Evolutionary conservation across 2,888 invertebrate genomes (phyloP).

Genomic region (Norana najaformis): DNA sequence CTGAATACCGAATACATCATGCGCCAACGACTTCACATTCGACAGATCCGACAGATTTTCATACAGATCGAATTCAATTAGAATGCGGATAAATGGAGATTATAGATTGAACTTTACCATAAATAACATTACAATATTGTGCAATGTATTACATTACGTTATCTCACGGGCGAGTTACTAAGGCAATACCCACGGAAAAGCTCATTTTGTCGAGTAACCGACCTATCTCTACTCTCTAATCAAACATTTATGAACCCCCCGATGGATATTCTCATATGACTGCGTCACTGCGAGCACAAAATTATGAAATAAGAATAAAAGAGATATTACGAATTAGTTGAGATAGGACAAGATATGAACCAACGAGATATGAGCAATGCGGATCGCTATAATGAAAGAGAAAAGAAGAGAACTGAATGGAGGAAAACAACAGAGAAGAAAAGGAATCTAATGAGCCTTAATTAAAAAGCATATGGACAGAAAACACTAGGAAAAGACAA

Average conservation of each 20-base stretch:
- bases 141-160: background rate
- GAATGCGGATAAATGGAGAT: background rate
- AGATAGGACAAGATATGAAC: too few species aligned
- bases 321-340: too few species aligned
- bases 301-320: too few species aligned
- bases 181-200: too few species aligned
- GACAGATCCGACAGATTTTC: background rate
- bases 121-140: background rate
- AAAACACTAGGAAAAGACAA: too few species aligned
- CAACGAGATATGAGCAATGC: too few species aligned
- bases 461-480: too few species aligned
- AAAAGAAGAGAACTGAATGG: too few species aligned
- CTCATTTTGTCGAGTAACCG: background rate
- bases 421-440: too few species aligned
- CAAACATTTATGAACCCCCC: background rate
- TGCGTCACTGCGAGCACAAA: too few species aligned
- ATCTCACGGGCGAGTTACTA: background rate
- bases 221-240: background rate
- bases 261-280: background rate
- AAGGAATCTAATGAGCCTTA: too few species aligned
- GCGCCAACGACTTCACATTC: background rate
- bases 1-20: constrained; percentile 13
- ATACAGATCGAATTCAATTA: background rate
- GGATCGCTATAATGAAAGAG: too few species aligned
- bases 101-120: background rate